Percentiles rank a stretch among this genome's conserved stretches.
Evolutionary conservation across 2,797 vertebrate species (phyloP).

Genomic region (Ispidina picta): DNA sequence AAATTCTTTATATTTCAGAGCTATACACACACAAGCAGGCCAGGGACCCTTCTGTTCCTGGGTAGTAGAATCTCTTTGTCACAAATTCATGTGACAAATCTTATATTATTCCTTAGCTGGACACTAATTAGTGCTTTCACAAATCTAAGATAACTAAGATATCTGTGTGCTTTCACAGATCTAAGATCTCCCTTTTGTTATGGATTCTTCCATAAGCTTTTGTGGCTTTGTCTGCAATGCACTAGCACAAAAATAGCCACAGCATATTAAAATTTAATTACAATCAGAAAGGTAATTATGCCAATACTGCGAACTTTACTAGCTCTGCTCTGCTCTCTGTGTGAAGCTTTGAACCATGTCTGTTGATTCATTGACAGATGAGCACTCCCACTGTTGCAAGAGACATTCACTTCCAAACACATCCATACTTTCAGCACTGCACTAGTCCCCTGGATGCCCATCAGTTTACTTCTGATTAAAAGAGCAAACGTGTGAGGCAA

Average conservation of each 20-base stretch:
- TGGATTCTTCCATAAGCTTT: background rate
- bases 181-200: constrained; percentile 25
- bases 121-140: constrained; percentile 41
- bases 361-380: background rate
- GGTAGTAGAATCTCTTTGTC: constrained; percentile 49
- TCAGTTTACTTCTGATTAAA: background rate
- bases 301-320: constrained; percentile 42
- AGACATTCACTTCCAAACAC: background rate
- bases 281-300: constrained; percentile 24
- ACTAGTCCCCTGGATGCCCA: background rate
- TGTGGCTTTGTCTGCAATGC: background rate
- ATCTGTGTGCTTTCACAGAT: constrained; percentile 8
- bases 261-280: constrained; percentile 8
- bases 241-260: background rate
- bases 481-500: background rate
- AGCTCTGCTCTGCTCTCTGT: constrained; percentile 15
- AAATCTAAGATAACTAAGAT: constrained; percentile 27
- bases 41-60: constrained; percentile 39
- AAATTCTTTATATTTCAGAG: constrained; percentile 54
- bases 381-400: background rate
- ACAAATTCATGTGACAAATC: background rate
- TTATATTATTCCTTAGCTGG: constrained; percentile 6
- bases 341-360: background rate
- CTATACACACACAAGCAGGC: constrained; percentile 10
- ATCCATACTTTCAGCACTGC: background rate